Evolutionary conservation across 1,140 invertebrate species (phyloP).

Genomic region (Scaptomyza montana): DNA sequence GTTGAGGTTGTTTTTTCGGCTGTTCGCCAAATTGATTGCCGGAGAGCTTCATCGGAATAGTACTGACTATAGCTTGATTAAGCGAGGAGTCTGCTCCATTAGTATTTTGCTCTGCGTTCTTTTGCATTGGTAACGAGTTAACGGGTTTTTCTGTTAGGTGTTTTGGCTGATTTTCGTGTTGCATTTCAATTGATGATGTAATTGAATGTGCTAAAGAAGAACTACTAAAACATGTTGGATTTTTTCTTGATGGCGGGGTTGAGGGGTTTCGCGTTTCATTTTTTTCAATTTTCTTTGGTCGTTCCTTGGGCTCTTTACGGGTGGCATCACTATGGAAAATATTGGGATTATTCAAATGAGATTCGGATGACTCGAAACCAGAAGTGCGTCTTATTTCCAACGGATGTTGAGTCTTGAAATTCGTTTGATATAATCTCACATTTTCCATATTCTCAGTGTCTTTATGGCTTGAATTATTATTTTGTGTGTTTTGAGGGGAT

Average conservation of each 20-base stretch:
- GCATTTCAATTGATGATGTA: background rate
- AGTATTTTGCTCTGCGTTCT: too few relatives aligned
- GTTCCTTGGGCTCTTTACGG: background rate
- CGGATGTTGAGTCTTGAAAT: background rate
- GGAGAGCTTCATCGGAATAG: too few relatives aligned
- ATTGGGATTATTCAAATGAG: background rate
- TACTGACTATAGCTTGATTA: too few relatives aligned
- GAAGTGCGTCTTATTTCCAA: background rate
- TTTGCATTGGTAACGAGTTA: too few relatives aligned
- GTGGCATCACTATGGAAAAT: background rate
- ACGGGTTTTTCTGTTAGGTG: too few relatives aligned
- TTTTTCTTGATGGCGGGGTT: too few relatives aligned
- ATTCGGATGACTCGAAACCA: background rate
- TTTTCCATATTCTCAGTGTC: background rate
- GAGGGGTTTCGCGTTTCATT: too few relatives aligned
- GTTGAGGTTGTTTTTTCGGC: background rate
- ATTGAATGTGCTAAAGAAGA: background rate
- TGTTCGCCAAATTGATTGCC: background rate
- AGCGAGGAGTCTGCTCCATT: too few relatives aligned
- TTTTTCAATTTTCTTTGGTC: too few relatives aligned
- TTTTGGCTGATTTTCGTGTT: background rate
- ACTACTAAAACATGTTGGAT: too few relatives aligned
- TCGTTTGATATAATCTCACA: background rate
- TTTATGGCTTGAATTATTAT: background rate
- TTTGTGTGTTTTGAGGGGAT: background rate